Evolutionary conservation across 2,113 vertebrate genomes (phyloP).

Genomic region (Chloebia gouldiae): DNA sequence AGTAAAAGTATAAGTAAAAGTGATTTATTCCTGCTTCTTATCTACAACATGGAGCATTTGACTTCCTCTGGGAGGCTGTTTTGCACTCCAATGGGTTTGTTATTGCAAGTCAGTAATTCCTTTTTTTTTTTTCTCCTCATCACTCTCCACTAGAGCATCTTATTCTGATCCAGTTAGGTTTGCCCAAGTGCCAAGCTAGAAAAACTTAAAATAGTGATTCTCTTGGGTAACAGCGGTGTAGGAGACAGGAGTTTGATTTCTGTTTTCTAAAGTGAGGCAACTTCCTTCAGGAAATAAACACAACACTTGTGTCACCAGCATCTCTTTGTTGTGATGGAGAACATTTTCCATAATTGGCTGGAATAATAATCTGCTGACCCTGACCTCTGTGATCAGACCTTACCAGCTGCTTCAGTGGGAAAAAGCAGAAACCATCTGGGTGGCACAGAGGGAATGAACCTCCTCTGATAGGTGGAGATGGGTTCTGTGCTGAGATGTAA

Average conservation of each 20-base stretch:
- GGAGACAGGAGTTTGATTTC: background rate
- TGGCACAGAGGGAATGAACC: background rate
- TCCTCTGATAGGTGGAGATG: background rate
- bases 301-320: background rate
- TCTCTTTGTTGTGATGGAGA: background rate
- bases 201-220: background rate
- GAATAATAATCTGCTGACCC: background rate
- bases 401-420: background rate
- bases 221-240: background rate
- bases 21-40: background rate
- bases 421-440: background rate
- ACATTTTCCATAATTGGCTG: background rate
- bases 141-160: background rate
- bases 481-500: background rate
- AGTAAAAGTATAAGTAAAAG: background rate
- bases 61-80: background rate
- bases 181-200: background rate
- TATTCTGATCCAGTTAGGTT: background rate
- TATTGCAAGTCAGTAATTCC: background rate
- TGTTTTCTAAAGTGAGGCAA: background rate
- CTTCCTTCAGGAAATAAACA: background rate
- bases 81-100: background rate
- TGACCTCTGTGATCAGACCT: background rate
- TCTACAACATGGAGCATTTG: background rate
- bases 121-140: background rate